These are phyloP conservation scores for Kryphioiulus occultus DNA, from an alignment of 2,888 invertebrate genomes.

Conservation along the genomic window DNA sequence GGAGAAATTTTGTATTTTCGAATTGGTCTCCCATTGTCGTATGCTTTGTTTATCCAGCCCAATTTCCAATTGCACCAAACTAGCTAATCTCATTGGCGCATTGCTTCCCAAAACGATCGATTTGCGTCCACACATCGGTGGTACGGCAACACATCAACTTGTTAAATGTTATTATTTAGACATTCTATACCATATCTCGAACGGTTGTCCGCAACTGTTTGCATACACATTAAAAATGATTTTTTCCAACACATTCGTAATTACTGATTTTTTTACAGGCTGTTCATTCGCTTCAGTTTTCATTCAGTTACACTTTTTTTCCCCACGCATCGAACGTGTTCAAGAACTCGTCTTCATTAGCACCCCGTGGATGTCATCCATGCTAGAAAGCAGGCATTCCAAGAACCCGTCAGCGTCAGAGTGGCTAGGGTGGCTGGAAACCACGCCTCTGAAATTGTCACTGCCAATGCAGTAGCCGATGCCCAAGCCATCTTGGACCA, in stretches of 20 bases:
- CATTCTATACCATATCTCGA: background rate
- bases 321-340: background rate
- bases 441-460: conserved; percentile 80
- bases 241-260: background rate
- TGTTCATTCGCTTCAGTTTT: too few relatives aligned
- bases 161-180: background rate
- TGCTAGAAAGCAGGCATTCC: background rate
- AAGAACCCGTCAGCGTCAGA: conserved; percentile 69
- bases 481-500: conserved; percentile 88
- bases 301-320: too few relatives aligned
- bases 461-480: conserved; percentile 89
- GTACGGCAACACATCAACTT: background rate
- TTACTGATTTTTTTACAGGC: too few relatives aligned
- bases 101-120: too few relatives aligned
- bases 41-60: too few relatives aligned
- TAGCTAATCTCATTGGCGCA: too few relatives aligned
- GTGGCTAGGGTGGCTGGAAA: conserved; percentile 78
- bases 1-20: too few relatives aligned
- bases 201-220: background rate
- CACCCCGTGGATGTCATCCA: conserved; percentile 10
- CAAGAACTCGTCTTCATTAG: background rate
- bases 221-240: background rate
- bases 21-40: too few relatives aligned
- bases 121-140: background rate
- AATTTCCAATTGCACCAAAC: too few relatives aligned